phyloP scores from a whole-genome alignment of 2,113 vertebrate species.

The Hymenochirus boettgeri region DNA sequence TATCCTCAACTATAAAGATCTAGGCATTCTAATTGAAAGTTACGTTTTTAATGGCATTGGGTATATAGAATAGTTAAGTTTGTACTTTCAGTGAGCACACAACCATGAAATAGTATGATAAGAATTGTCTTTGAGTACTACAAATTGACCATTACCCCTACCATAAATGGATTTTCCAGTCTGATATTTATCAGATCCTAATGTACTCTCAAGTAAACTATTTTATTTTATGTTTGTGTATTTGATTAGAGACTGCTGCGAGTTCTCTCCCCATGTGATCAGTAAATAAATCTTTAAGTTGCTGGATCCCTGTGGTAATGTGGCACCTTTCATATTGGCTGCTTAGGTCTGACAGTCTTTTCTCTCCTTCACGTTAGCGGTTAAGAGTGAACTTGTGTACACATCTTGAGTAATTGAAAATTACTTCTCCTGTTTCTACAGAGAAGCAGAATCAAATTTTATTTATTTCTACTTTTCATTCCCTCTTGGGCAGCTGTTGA shows the following conservation, averaged over 20 bases:
- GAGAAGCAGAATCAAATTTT: conserved; percentile 44
- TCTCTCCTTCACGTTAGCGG: conserved; percentile 37
- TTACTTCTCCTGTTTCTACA: conserved; percentile 57
- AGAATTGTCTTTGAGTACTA: too few relatives aligned
- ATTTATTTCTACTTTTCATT: conserved; percentile 47
- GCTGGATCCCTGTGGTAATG: not conserved
- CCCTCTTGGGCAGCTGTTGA: conserved; percentile 58
- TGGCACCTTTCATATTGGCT: conserved; percentile 41
- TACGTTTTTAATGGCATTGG: too few relatives aligned
- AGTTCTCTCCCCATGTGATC: not conserved
- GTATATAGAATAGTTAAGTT: too few relatives aligned
- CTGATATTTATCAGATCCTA: not conserved
- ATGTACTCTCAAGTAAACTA: conserved; percentile 1
- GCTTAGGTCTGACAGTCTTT: too few relatives aligned
- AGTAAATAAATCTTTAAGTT: not conserved
- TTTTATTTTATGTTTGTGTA: conserved; percentile 16
- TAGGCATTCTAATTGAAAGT: too few relatives aligned
- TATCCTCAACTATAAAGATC: too few relatives aligned
- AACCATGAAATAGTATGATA: too few relatives aligned
- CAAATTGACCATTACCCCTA: too few relatives aligned
- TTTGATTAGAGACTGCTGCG: not conserved
- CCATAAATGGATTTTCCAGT: not conserved
- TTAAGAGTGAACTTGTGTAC: conserved; percentile 1
- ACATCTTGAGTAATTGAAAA: conserved; percentile 55
- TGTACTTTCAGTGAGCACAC: too few relatives aligned